Evolutionary conservation across 1,140 invertebrate genomes (phyloP).

Genomic region (Ostrea denselamellosa): DNA sequence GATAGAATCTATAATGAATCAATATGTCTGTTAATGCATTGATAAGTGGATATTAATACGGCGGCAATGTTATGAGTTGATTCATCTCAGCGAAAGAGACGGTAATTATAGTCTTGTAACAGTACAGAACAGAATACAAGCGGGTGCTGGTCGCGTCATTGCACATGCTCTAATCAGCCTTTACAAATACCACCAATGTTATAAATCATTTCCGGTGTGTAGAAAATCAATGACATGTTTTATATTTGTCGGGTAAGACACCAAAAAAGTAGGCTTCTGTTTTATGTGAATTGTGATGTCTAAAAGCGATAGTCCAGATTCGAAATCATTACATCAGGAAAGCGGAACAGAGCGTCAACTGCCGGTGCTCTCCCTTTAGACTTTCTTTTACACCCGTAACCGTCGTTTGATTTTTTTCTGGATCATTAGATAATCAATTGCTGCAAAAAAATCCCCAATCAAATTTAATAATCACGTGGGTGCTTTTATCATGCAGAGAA

Average conservation of each 20-base stretch:
- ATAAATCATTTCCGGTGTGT: slow-evolving; percentile 30
- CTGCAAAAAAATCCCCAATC: not conserved
- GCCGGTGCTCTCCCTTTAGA: not conserved
- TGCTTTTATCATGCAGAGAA: not conserved
- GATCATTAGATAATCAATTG: slow-evolving; percentile 4
- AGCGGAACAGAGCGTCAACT: not conserved
- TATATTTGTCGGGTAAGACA: slow-evolving; percentile 7
- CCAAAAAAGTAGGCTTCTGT: not conserved
- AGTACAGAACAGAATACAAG: not conserved
- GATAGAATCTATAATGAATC: too few relatives aligned
- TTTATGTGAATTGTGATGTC: slow-evolving; percentile 11
- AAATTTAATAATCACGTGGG: slow-evolving; percentile 13
- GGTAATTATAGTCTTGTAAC: not conserved
- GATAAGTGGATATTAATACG: not conserved
- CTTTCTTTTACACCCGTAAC: not conserved
- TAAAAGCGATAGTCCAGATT: slow-evolving; percentile 12
- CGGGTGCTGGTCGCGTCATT: slow-evolving; percentile 17
- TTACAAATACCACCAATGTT: not conserved
- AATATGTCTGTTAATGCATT: not conserved
- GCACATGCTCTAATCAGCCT: slow-evolving; percentile 9
- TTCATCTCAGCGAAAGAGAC: not conserved
- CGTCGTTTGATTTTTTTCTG: not conserved
- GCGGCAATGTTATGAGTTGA: not conserved
- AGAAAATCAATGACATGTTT: slow-evolving; percentile 15
- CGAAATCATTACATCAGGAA: not conserved